These are phyloP conservation scores for Sebastes minor DNA, from an alignment of 2,797 vertebrate species.

Conservation along the genomic window DNA sequence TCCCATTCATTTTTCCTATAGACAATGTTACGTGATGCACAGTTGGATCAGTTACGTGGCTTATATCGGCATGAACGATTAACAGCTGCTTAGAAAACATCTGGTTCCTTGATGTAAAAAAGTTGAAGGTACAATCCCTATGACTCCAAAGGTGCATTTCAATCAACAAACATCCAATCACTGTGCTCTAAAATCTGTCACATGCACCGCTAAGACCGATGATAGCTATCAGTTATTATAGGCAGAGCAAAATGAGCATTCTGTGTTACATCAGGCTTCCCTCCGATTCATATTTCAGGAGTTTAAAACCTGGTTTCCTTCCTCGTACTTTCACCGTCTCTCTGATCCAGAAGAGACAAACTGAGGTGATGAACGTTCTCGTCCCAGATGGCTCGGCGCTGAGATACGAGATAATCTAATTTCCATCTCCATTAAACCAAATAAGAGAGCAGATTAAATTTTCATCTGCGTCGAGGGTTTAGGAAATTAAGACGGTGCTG, in stretches of 20 bases:
- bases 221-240: too few species aligned
- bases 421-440: slow-evolving; percentile 70
- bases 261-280: neutral
- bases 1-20: too few species aligned
- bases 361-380: slow-evolving; percentile 50
- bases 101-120: neutral
- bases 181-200: neutral
- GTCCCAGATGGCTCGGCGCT: slow-evolving; percentile 58
- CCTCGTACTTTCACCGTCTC: neutral
- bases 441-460: slow-evolving; percentile 78
- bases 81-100: neutral
- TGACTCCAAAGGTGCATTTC: neutral
- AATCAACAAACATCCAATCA: neutral
- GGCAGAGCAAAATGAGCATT: neutral
- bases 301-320: neutral
- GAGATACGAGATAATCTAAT: slow-evolving; percentile 71
- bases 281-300: neutral
- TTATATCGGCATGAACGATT: neutral
- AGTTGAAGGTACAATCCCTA: neutral
- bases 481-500: slow-evolving; percentile 61
- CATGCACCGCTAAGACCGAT: too few species aligned
- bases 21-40: too few species aligned
- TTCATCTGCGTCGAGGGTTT: slow-evolving; percentile 69
- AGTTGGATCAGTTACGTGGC: too few species aligned
- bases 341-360: neutral